Evolutionary conservation across 1,140 invertebrate species (phyloP).

Genomic region (Zaprionus vittiger): DNA sequence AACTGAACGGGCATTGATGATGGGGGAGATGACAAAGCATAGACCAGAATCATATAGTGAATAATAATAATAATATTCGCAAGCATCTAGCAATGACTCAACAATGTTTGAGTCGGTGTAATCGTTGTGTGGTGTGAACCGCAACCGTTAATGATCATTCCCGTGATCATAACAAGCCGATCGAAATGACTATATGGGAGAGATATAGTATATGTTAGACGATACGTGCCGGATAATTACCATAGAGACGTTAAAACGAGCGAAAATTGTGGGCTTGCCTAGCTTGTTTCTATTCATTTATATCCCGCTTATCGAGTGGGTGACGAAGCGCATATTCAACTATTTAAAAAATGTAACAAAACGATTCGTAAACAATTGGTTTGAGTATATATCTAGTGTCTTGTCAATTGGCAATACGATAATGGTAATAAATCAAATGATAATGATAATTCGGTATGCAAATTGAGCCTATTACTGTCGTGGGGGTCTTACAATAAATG

Average conservation of each 20-base stretch:
- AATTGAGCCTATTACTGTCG: constrained; percentile 10
- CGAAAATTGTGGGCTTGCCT: constrained; percentile 16
- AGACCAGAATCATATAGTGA: not conserved
- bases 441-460: constrained; percentile 20
- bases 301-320: not conserved
- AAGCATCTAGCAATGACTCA: constrained; percentile 36
- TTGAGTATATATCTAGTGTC: not conserved
- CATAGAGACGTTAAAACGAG: not conserved
- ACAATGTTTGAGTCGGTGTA: constrained; percentile 16
- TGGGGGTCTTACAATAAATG: too few species aligned
- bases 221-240: constrained; percentile 9
- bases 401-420: not conserved
- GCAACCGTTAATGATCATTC: constrained; percentile 19
- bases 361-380: not conserved
- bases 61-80: constrained; percentile 9
- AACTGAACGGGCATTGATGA: constrained; percentile 40
- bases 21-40: constrained; percentile 40
- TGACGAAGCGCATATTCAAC: not conserved
- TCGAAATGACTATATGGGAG: constrained; percentile 12
- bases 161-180: constrained; percentile 22
- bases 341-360: not conserved
- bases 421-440: not conserved
- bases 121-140: constrained; percentile 2
- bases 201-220: not conserved
- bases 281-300: not conserved